These are phyloP conservation scores for Neostethus bicornis DNA, from an alignment of 2,797 vertebrate genomes.

Conservation along the genomic window DNA sequence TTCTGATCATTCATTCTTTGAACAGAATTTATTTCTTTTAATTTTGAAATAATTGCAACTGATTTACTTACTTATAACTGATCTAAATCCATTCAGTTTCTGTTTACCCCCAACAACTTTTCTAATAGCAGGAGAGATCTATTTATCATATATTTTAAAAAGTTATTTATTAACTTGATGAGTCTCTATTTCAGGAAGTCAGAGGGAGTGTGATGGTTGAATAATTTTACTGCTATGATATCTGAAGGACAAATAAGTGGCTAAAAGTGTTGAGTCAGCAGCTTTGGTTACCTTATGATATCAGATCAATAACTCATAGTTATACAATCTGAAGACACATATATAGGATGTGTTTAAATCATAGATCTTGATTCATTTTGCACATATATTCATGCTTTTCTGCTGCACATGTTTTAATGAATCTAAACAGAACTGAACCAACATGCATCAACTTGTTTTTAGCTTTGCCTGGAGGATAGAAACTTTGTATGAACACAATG, in stretches of 20 bases:
- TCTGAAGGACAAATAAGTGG: constrained; percentile 48
- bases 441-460: constrained; percentile 47
- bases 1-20: too few relatives aligned
- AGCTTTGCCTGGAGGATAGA: constrained; percentile 9
- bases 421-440: constrained; percentile 16
- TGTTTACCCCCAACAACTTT: too few relatives aligned
- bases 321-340: neutral
- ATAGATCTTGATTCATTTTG: too few relatives aligned
- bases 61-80: too few relatives aligned
- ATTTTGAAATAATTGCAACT: too few relatives aligned
- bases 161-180: constrained; percentile 4
- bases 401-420: too few relatives aligned
- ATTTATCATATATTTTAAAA: too few relatives aligned
- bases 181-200: constrained; percentile 9
- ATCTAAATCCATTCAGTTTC: too few relatives aligned
- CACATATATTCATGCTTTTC: too few relatives aligned
- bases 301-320: constrained; percentile 3
- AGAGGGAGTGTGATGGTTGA: constrained; percentile 43
- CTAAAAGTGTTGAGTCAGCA: constrained; percentile 33
- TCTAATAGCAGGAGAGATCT: too few relatives aligned
- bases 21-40: too few relatives aligned
- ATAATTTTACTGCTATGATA: constrained; percentile 36
- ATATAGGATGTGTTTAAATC: neutral
- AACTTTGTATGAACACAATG: constrained; percentile 3
- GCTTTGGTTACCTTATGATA: constrained; percentile 19